Evolutionary conservation across 2,888 invertebrate species (phyloP), one percentile per base, ranked within the genome.

Genomic region (Holacanthella duospinosa): DNA sequence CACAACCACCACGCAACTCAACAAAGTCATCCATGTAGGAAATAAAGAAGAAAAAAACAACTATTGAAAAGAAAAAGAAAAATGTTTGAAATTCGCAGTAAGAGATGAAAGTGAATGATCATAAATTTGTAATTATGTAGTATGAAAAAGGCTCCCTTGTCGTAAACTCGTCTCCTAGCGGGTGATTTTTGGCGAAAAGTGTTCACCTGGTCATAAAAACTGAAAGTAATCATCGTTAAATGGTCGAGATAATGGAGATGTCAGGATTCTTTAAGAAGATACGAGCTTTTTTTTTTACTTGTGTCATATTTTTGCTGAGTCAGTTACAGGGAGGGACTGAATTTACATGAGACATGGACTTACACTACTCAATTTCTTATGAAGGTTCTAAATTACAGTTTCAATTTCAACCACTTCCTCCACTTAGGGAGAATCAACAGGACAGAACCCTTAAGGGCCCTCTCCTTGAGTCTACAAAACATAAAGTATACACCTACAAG

Each of bases 221-320:
- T 48, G 19, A 48, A 48, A 48, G 19, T 48, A 48, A 48, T 48
- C 48, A 48, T 48, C 48, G 48, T 48, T 48, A 48, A 48, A 48
- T 48, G 48, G 48, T n/a, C n/a, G 21, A 21, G 48, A 48, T 48
- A 48, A 48, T 48, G 48, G 48, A 48, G 48, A 48, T 48, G 48
- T 48, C 48, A 48, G 21, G 21, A 48, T 12, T 36, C 6, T 12
- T 6, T 12, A 36, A 36, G 36, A 36, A 16, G 16, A 36, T 6
- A 16, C 6, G 36, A 36, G 9, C 9, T 16, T 12, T 36, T 16
- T 16, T 12, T 36, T 36, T 36, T 16, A 36, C 16, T 36, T 36
- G 6, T 48, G 21, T 4, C 4, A 4, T 21, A 4, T 48, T 48
- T 48, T 21, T 48, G 48, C 48, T 48, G 48, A 48, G 48, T 48